Percentiles rank a stretch among this genome's conserved stretches.
Evolutionary conservation across 2,113 vertebrate species (phyloP).

Genomic region (Tenebrosternarchus preto): DNA sequence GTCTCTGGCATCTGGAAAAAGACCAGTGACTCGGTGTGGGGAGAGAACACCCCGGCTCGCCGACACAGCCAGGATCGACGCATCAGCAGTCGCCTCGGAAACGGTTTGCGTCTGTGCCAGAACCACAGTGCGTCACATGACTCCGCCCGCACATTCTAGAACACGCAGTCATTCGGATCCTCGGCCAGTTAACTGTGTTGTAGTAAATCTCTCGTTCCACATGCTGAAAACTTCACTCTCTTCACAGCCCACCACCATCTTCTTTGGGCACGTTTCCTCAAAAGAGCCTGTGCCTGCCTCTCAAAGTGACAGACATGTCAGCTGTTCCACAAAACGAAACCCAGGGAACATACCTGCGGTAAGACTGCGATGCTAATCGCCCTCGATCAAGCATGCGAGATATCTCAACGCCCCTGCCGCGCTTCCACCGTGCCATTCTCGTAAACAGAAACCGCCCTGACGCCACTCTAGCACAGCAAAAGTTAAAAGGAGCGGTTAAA

Average conservation of each 20-base stretch:
- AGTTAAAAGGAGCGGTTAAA: neutral
- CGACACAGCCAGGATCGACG: neutral
- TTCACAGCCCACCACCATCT: neutral
- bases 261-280: neutral
- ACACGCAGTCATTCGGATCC: neutral
- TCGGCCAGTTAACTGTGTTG: too few species aligned
- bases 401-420: neutral
- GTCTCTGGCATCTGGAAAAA: neutral
- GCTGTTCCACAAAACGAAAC: neutral
- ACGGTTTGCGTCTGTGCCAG: neutral
- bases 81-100: neutral
- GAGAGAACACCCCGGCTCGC: neutral
- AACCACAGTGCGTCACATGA: neutral
- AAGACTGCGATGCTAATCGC: too few species aligned
- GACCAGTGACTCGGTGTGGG: neutral
- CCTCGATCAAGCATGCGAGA: too few species aligned
- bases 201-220: neutral
- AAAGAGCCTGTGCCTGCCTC: neutral
- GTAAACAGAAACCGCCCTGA: slow-evolving; percentile 19
- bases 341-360: too few species aligned
- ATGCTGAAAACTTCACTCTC: too few species aligned
- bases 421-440: neutral
- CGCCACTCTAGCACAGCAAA: neutral
- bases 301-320: neutral
- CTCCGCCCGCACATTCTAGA: neutral